Percentiles rank a stretch among this genome's conserved stretches.
phyloP scores from a whole-genome alignment of 1,140 invertebrate genomes.

The Diabrotica virgifera region DNA sequence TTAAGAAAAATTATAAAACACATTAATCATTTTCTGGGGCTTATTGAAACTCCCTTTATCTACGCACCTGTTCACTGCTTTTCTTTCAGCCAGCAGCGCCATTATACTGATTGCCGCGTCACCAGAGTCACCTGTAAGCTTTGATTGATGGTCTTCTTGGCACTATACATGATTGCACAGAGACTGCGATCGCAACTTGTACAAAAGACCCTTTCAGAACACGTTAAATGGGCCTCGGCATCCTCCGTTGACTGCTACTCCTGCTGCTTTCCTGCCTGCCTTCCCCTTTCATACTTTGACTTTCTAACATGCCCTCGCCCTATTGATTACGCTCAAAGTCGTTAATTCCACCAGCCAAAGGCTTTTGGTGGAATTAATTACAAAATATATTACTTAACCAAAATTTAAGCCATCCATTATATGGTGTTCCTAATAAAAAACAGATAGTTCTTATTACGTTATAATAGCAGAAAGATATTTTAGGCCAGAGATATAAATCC shows the following conservation, averaged over 20 bases:
- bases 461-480: too few species aligned
- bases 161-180: slow-evolving; percentile 23
- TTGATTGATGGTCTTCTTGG: slow-evolving; percentile 21
- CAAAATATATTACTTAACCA: too few species aligned
- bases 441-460: too few species aligned
- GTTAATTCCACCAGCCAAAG: slow-evolving; percentile 2
- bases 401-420: too few species aligned
- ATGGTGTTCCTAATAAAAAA: too few species aligned
- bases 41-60: too few species aligned
- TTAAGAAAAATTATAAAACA: too few species aligned
- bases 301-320: slow-evolving; percentile 1
- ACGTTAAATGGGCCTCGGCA: slow-evolving; percentile 9
- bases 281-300: slow-evolving; percentile 10
- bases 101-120: slow-evolving; percentile 19
- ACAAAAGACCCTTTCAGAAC: slow-evolving; percentile 15
- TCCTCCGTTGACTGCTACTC: background rate
- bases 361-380: too few species aligned
- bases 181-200: slow-evolving; percentile 14
- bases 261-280: background rate
- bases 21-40: too few species aligned
- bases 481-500: too few species aligned
- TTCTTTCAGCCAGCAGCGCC: slow-evolving; percentile 2
- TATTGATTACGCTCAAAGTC: background rate
- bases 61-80: background rate
- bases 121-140: slow-evolving; percentile 18